A percentile compares a stretch with the other conserved stretches of the same genome.
phyloP scores from a whole-genome alignment of 2,888 invertebrate genomes.

The Heliconius charithonia region DNA sequence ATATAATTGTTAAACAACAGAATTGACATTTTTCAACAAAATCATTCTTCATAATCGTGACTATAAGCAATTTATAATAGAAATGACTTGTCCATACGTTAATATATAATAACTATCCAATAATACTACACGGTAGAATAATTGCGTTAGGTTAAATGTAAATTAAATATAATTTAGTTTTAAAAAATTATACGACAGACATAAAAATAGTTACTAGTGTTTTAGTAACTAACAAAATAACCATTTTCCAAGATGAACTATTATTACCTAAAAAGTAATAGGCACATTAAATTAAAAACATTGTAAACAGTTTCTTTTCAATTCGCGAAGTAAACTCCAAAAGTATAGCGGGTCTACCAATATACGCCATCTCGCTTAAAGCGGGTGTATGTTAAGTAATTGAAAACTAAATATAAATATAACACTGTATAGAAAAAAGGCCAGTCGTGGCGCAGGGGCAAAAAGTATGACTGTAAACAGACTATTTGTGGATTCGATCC shows the following conservation, averaged over 20 bases:
- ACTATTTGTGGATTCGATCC: no score
- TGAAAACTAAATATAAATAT: slow-evolving; percentile 5
- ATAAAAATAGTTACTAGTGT: background rate
- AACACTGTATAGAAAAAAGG: background rate
- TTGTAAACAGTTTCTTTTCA: background rate
- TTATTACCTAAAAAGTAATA: background rate
- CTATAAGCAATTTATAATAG: background rate
- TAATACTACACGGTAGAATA: background rate
- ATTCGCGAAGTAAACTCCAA: background rate
- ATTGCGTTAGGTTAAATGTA: background rate
- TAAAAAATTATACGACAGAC: background rate
- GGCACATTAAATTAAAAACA: background rate
- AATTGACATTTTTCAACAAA: background rate
- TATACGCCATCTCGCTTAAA: background rate
- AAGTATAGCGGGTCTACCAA: background rate
- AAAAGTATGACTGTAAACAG: no score
- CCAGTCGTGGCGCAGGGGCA: no score
- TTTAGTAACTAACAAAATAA: background rate
- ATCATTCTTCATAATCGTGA: background rate
- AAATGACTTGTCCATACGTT: background rate
- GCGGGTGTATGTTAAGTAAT: slow-evolving; percentile 9
- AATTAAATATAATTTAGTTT: background rate
- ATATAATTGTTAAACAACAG: background rate
- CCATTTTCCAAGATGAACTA: background rate
- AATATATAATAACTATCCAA: background rate